These are phyloP conservation scores for Orchesellides sinensis DNA, from an alignment of 2,888 invertebrate species.

Conservation along the genomic window DNA sequence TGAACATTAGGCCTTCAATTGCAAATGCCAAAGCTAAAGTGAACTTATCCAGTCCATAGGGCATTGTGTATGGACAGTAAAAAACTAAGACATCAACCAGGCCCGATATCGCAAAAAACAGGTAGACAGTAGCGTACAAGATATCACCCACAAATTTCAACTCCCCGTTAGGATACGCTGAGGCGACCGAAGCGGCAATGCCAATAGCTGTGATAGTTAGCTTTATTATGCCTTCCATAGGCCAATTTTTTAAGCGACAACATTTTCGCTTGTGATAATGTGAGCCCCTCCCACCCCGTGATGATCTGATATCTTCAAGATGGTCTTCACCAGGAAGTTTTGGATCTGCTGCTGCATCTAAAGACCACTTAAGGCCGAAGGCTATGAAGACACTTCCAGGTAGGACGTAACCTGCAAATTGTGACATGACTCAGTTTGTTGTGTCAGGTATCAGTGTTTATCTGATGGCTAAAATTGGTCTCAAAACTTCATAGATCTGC, in stretches of 20 bases:
- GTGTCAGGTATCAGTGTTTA: background rate
- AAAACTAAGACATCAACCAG: conserved; percentile 77
- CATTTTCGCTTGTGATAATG: conserved; percentile 48
- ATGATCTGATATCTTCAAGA: conserved; percentile 41
- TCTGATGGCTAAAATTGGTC: background rate
- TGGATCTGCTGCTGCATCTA: conserved; percentile 70
- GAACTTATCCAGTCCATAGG: conserved; percentile 76
- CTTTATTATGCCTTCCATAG: conserved; percentile 74
- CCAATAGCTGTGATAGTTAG: conserved; percentile 71
- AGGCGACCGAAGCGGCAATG: conserved; percentile 65
- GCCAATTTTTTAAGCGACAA: conserved; percentile 65
- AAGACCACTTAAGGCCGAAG: conserved; percentile 74
- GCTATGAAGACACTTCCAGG: conserved; percentile 74
- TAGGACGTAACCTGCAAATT: conserved; percentile 74
- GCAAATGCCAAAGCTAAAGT: conserved; percentile 77
- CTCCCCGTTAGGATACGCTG: conserved; percentile 69
- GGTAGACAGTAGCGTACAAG: conserved; percentile 76
- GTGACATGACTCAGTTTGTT: conserved; percentile 56
- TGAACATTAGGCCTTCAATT: conserved; percentile 77
- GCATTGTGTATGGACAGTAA: conserved; percentile 77
- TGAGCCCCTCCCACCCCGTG: conserved; percentile 43
- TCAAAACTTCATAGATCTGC: too few relatives aligned
- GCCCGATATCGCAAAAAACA: conserved; percentile 78
- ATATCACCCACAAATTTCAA: conserved; percentile 73
- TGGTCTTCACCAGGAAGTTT: conserved; percentile 47